Evolutionary conservation across 2,113 vertebrate species (phyloP).

Genomic region (Lagopus muta): DNA sequence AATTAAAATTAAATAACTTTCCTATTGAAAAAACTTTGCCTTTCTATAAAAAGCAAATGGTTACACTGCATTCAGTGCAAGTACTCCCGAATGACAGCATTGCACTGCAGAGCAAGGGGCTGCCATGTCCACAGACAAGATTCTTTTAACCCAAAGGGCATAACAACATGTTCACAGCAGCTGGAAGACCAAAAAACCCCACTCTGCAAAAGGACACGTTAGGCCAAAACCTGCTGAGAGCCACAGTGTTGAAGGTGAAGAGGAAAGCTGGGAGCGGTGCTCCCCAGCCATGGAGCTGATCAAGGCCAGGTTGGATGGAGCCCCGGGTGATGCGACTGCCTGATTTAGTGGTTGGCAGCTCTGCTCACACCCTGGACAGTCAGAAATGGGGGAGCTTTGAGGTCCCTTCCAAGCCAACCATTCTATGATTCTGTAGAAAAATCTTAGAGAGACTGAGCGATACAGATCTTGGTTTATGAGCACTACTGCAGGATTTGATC

Average conservation of each 20-base stretch:
- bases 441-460: neutral
- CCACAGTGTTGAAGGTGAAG: accelerated
- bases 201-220: accelerated
- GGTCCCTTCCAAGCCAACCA: too few relatives aligned
- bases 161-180: neutral
- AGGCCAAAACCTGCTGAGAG: neutral
- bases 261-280: neutral
- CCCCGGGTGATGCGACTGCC: too few relatives aligned
- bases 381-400: too few relatives aligned
- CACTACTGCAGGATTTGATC: neutral
- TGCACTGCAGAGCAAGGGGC: accelerated
- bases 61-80: neutral
- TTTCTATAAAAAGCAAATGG: neutral
- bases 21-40: neutral
- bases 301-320: too few relatives aligned
- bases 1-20: slow-evolving; percentile 47
- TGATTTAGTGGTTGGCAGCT: too few relatives aligned
- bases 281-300: too few relatives aligned
- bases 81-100: neutral
- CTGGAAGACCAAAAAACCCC: neutral
- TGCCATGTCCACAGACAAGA: accelerated
- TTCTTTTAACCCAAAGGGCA: neutral
- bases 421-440: neutral
- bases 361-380: too few relatives aligned
- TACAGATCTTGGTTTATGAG: neutral